Evolutionary conservation across 2,113 vertebrate species (phyloP), one percentile per base, ranked within the genome.

Genomic region (Leptocoma aspasia): DNA sequence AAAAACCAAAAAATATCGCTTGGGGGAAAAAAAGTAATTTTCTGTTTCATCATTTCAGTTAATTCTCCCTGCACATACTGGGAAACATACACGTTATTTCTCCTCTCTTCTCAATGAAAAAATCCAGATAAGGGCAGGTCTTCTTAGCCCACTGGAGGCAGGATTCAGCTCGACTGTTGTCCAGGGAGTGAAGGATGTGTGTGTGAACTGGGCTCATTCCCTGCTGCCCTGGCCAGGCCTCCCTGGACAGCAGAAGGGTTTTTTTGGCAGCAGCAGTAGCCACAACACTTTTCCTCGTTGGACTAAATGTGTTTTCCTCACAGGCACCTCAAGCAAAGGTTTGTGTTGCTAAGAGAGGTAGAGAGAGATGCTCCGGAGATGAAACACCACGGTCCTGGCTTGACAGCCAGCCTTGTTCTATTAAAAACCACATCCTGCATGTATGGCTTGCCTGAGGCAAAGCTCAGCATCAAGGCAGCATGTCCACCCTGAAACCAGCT

Each of bases 381-480:
- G 54, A 78, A 92, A 31, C 39, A 52, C 13, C 24, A 1, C 2
- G 0, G 12, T 81, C 53, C 31, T 75, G 1, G 0, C 61, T 37
- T 60, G 68, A 33, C 64, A 92, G 31, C 28, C 56, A 31, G 45
- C 28, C 72, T 57, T 44, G 30, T 35, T 86, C 73, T 41, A 9
- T 47, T 75, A 70, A 65, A 76, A 93, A 66, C 4, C n/a, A 30
- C 35, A 44, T 63, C 47, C 52, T 78, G 41, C 37, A 12, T 2
- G 15, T 12, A 12, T 42, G 41, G 8, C 63, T 87, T 82, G 84
- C 68, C 80, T 60, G 72, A 92, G 76, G 71, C 71, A 75, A 92
- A 90, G 39, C 39, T 76, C 69, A 28, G 64, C 42, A 41, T n/a
- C 64, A 18, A 10, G 54, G 72, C 44, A 73, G 14, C 1, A 15